Evolutionary conservation across 2,113 vertebrate genomes (phyloP).

Genomic region (Rhea pennata): DNA sequence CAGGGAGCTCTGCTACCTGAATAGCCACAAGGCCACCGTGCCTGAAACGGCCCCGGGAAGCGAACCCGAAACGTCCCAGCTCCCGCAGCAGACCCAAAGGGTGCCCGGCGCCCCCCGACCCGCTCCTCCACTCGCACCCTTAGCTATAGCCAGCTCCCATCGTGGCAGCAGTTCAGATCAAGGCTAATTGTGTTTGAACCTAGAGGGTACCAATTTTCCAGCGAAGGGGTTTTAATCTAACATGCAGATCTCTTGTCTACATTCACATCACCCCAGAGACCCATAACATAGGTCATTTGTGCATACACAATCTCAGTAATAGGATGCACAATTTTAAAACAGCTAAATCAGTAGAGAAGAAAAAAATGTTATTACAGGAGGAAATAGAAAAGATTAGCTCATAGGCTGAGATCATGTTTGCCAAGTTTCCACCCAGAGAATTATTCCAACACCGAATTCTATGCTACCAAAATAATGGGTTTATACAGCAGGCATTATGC

Average conservation of each 20-base stretch:
- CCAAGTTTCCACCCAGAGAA: conserved; percentile 74
- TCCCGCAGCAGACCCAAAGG: not conserved
- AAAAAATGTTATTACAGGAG: conserved; percentile 64
- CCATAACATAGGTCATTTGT: conserved; percentile 70
- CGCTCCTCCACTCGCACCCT: not conserved
- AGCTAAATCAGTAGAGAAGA: conserved; percentile 48
- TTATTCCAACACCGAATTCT: conserved; percentile 67
- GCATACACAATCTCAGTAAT: conserved; percentile 65
- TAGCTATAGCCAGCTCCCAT: not conserved
- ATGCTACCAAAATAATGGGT: conserved; percentile 68
- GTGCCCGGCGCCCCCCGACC: not conserved
- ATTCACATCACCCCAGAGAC: conserved; percentile 67
- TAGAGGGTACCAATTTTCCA: conserved; percentile 72
- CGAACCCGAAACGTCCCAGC: fast-evolving
- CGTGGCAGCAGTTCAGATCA: conserved; percentile 15
- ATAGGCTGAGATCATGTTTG: conserved; percentile 62
- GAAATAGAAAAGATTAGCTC: conserved; percentile 62
- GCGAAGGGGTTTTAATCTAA: conserved; percentile 71
- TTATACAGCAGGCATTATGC: conserved; percentile 64
- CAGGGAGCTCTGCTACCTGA: fast-evolving
- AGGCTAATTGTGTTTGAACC: conserved; percentile 61
- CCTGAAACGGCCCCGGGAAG: fast-evolving
- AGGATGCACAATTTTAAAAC: conserved; percentile 67
- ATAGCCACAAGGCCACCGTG: fast-evolving
- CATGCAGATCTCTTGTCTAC: conserved; percentile 68